These are phyloP conservation scores for Dasyurus viverrinus DNA, from an alignment of 2,113 vertebrate species.

Conservation along the genomic window DNA sequence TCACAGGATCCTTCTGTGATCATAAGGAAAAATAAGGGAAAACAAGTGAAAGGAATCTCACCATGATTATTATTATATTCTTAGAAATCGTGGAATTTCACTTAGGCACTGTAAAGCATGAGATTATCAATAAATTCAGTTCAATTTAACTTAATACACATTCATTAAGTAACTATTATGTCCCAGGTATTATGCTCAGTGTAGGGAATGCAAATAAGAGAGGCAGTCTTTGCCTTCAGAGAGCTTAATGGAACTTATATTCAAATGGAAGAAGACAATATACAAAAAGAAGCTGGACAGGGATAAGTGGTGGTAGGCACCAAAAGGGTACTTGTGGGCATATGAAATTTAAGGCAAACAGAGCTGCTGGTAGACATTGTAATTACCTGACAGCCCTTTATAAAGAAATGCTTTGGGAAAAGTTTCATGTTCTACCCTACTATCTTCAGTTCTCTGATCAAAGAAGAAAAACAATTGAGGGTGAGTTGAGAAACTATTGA, in stretches of 20 bases:
- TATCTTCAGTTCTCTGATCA: not conserved
- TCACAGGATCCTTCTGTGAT: not conserved
- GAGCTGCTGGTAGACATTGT: not conserved
- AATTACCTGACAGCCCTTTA: not conserved
- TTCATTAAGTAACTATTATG: not conserved
- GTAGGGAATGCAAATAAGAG: not conserved
- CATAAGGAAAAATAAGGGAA: constrained; percentile 1
- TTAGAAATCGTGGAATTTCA: not conserved
- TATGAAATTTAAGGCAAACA: not conserved
- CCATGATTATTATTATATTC: not conserved
- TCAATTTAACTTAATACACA: not conserved
- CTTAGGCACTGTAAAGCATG: not conserved
- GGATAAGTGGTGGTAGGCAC: not conserved
- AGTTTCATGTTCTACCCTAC: not conserved
- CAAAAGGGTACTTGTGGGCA: not conserved
- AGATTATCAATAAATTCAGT: not conserved
- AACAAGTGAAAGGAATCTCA: not conserved
- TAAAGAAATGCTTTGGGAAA: not conserved
- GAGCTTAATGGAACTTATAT: not conserved
- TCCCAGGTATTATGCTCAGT: not conserved
- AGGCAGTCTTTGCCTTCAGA: not conserved
- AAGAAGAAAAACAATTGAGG: not conserved
- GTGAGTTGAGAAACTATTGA: not conserved
- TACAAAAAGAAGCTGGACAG: not conserved
- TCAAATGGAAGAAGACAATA: not conserved